Percentiles rank a stretch among this genome's conserved stretches.
Conservation (phyloP, 2,797 vertebrate genomes). For the Manis javanica region DNA sequence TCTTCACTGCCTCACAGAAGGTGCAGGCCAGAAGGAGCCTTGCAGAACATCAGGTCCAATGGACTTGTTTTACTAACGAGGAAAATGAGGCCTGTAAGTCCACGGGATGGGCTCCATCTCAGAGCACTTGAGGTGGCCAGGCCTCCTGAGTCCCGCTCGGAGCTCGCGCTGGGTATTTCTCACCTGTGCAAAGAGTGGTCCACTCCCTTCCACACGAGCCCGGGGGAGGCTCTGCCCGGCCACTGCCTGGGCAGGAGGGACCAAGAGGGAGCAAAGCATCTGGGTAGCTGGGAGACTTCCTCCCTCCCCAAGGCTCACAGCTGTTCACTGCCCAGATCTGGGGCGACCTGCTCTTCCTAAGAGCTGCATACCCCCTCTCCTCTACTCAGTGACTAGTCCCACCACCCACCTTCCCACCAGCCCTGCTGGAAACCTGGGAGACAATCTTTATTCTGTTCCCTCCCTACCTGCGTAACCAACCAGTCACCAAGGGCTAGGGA, state of each 20-base stretch:
- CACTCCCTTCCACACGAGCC: background rate
- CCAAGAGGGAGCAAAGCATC: background rate
- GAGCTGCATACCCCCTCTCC: background rate
- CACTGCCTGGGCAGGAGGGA: background rate
- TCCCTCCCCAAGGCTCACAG: background rate
- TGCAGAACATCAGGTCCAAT: background rate
- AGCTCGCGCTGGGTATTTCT: background rate
- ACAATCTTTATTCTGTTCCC: background rate
- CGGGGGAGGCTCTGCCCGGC: background rate
- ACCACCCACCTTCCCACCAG: background rate
- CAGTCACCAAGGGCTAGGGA: background rate
- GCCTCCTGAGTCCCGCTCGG: background rate
- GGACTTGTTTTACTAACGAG: background rate
- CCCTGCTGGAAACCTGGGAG: background rate
- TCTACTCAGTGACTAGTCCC: background rate
- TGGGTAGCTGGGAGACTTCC: background rate
- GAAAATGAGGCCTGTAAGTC: background rate
- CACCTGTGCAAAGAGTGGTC: background rate
- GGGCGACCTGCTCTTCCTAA: background rate
- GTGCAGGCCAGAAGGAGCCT: background rate
- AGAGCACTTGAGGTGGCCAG: accelerated
- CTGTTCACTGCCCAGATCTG: background rate
- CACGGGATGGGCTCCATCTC: background rate
- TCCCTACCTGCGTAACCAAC: background rate
- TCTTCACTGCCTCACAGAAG: background rate